Base-by-base conservation (phyloP, 2,888 invertebrate species). In the Antheraea yamamai region DNA sequence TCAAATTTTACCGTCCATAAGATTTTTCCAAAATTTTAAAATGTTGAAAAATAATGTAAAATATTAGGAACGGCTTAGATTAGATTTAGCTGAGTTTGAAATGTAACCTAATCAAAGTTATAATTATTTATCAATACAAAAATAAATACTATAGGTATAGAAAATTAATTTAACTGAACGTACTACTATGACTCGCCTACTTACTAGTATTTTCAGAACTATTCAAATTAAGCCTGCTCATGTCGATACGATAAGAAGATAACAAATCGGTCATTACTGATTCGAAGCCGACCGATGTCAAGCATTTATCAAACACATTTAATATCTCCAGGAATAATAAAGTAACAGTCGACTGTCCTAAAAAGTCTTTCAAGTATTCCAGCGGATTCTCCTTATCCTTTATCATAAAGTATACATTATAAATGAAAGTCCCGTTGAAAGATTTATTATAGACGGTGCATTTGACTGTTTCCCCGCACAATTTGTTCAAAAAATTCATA, bases 401-500 rank as follows among this genome's bases (percentile, higher is more conserved):
- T 66, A 78, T 75, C n/a, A 78, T 78, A 6, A 79, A 68, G 73
- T 77, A 78, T 8, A 83, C 66, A 73, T 87, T 88, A 76, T 84
- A 82, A 0, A 87, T 78, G 75, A 88, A 85, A 0, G 84, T 84
- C 0, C 81, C 81, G 70, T 87, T 88, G 39, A 82, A 82, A 0
- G 83, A 78, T 18, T 80, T 76, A 47, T 82, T 77, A 73, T 82
- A 87, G 0, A 78, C 61, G 0, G 87, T 86, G 73, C 80, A 74
- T 20, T 78, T 77, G 1, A 82, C 73, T 14, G 73, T 74, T 58
- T 79, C 78, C 6, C 83, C 84, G 64, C 85, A 85, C n/a, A 88
- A 64, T 73, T 77, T 83, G 72, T 86, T 84, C 47, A 88, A 81
- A 79, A 85, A 84, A 77, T 88, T 88, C 80, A 88, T 82, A 76